These are phyloP conservation scores for Lochmaea crataegi DNA, from an alignment of 2,888 invertebrate species.

Conservation along the genomic window DNA sequence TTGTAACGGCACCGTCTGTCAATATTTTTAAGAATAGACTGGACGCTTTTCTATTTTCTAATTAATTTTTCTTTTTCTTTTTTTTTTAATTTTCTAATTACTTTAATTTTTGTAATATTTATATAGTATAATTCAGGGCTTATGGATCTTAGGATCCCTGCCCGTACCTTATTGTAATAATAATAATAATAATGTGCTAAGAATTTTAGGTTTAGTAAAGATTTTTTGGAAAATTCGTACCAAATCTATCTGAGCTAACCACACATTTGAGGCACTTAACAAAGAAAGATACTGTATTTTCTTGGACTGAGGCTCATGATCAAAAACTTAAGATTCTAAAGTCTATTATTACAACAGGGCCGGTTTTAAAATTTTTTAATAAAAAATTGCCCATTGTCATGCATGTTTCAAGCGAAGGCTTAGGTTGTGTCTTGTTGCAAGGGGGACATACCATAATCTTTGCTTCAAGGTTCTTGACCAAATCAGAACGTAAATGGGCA, in stretches of 20 bases:
- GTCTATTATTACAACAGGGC: background rate
- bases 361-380: background rate
- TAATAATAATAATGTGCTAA: conserved; percentile 35
- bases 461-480: background rate
- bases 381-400: background rate
- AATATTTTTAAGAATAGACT: too few relatives aligned
- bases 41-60: too few relatives aligned
- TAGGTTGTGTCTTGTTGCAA: background rate
- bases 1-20: too few relatives aligned
- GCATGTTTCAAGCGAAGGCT: background rate
- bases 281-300: too few relatives aligned
- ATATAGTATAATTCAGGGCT: too few relatives aligned
- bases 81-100: too few relatives aligned
- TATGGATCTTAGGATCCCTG: too few relatives aligned
- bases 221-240: conserved; percentile 46
- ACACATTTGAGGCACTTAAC: too few relatives aligned
- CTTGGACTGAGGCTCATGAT: conserved; percentile 32
- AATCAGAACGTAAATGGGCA: too few relatives aligned
- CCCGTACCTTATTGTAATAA: too few relatives aligned
- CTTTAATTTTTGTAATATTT: too few relatives aligned
- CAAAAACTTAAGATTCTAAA: background rate
- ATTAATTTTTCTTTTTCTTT: too few relatives aligned
- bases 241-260: conserved; percentile 37
- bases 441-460: background rate
- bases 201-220: conserved; percentile 42